Evolutionary conservation across 2,888 invertebrate genomes (phyloP).

Genomic region (Anthoptus insignis): DNA sequence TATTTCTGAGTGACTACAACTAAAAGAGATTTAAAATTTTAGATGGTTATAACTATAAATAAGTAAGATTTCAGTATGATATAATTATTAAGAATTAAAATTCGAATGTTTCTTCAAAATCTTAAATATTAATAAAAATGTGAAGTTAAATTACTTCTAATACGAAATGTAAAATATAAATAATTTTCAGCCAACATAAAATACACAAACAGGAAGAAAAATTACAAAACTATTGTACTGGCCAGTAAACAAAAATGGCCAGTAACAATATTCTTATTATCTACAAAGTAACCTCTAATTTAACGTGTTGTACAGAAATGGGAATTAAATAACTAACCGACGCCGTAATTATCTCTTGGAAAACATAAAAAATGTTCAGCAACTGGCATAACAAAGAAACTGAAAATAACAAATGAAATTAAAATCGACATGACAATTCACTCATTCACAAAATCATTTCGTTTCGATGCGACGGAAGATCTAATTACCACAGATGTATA

Average conservation of each 20-base stretch:
- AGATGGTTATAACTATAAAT: too few relatives aligned
- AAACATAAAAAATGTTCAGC: slow-evolving; percentile 57
- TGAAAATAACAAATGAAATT: slow-evolving; percentile 72
- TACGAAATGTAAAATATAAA: slow-evolving; percentile 18
- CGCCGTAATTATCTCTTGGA: slow-evolving; percentile 49
- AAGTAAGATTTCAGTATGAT: too few relatives aligned
- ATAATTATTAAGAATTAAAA: too few relatives aligned
- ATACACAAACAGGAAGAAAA: slow-evolving; percentile 9
- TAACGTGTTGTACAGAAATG: slow-evolving; percentile 15
- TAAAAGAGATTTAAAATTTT: too few relatives aligned
- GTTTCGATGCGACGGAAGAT: too few relatives aligned
- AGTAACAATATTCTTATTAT: slow-evolving; percentile 3
- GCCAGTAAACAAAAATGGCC: slow-evolving; percentile 25
- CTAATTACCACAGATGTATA: slow-evolving; percentile 17
- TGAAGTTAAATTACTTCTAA: background rate
- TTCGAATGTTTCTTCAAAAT: too few relatives aligned
- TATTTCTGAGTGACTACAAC: too few relatives aligned
- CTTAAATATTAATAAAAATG: background rate
- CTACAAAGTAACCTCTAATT: background rate
- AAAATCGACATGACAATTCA: slow-evolving; percentile 56
- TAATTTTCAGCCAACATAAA: slow-evolving; percentile 46
- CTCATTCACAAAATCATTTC: too few relatives aligned
- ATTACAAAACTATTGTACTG: slow-evolving; percentile 7
- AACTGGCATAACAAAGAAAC: slow-evolving; percentile 63
- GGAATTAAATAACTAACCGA: slow-evolving; percentile 58